phyloP scores from a whole-genome alignment of 2,797 vertebrate genomes.

The Gymnopithys bicolor region DNA sequence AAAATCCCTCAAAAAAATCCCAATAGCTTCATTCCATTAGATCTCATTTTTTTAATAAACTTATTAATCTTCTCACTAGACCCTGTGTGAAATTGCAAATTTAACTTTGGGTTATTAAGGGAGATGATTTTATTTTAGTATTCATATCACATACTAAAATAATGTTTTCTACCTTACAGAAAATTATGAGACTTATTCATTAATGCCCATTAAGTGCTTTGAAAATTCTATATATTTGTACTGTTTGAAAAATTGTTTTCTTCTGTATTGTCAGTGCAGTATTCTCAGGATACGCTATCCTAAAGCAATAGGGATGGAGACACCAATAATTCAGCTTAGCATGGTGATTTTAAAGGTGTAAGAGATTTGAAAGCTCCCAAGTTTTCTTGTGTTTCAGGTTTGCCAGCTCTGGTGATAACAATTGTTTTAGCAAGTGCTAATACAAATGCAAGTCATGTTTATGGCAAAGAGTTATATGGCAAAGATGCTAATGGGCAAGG shows the following conservation, averaged over 20 bases:
- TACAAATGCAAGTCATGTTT: constrained; percentile 72
- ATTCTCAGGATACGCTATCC: not conserved
- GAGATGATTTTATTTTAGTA: not conserved
- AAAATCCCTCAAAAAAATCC: not conserved
- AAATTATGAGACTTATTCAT: not conserved
- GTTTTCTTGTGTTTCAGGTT: constrained; percentile 78
- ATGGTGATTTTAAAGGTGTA: not conserved
- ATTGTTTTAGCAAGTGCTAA: constrained; percentile 84
- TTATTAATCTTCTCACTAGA: not conserved
- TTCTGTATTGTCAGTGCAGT: not conserved
- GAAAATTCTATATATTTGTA: not conserved
- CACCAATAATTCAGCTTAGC: not conserved
- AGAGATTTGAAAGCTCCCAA: not conserved
- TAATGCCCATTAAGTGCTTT: not conserved
- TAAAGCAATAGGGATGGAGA: not conserved
- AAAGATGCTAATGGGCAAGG: constrained; percentile 66
- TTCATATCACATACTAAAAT: not conserved
- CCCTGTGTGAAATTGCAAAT: not conserved
- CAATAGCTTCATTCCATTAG: not conserved
- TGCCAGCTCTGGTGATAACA: constrained; percentile 87
- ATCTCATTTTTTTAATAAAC: not conserved
- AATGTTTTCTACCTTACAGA: not conserved
- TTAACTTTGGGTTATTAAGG: not conserved
- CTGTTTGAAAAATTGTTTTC: not conserved
- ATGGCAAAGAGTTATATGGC: constrained; percentile 82